Evolutionary conservation across 1,140 invertebrate species (phyloP).

Genomic region (Schlechtendalia chinensis): DNA sequence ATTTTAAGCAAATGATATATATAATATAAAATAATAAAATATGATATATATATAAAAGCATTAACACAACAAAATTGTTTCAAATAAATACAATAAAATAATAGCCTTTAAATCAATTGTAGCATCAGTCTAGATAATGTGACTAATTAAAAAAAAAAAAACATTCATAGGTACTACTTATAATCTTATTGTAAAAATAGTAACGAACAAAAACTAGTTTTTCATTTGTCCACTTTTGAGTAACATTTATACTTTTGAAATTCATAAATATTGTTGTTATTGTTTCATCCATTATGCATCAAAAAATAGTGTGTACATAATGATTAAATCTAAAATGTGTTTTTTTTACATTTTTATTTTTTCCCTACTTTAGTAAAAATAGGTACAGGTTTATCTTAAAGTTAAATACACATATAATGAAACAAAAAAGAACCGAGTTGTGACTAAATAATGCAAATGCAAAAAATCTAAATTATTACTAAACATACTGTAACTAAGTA

Average conservation of each 20-base stretch:
- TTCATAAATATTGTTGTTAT: background rate
- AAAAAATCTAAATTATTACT: too few species aligned
- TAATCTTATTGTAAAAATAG: background rate
- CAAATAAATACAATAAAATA: conserved; percentile 19
- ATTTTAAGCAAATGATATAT: background rate
- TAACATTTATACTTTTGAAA: background rate
- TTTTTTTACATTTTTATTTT: background rate
- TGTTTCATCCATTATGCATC: background rate
- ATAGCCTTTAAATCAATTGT: conserved; percentile 14
- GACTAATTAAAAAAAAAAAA: conserved; percentile 3
- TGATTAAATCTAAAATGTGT: background rate
- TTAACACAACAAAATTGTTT: background rate
- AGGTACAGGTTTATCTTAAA: background rate
- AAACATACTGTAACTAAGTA: too few species aligned
- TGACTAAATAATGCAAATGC: too few species aligned
- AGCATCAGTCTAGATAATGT: conserved; percentile 19
- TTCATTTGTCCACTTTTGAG: background rate
- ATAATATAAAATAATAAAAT: too few species aligned
- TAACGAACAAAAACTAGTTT: background rate
- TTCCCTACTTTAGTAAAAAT: background rate
- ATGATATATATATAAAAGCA: background rate
- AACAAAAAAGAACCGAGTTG: background rate
- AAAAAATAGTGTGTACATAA: background rate
- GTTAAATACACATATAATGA: background rate
- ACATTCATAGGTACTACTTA: background rate